These are phyloP conservation scores for Therioaphis trifolii DNA, from an alignment of 2,888 invertebrate species.

Conservation along the genomic window DNA sequence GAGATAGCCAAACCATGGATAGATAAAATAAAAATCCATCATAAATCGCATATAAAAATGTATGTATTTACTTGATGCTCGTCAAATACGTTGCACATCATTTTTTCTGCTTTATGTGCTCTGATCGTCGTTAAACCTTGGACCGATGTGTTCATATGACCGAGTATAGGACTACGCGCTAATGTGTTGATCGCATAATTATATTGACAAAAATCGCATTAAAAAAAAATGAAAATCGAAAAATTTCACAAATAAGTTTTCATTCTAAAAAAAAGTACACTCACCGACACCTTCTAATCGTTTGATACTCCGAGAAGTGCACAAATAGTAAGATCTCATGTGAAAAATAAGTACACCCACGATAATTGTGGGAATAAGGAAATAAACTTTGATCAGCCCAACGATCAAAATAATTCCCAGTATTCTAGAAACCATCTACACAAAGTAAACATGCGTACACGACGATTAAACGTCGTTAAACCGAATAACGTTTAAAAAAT, in stretches of 20 bases:
- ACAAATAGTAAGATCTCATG: constrained; percentile 76
- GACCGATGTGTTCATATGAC: constrained; percentile 82
- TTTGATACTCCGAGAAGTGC: constrained; percentile 79
- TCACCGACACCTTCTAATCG: constrained; percentile 77
- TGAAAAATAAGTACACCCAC: constrained; percentile 75
- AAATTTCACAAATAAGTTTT: too few species aligned
- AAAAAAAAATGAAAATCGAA: neutral
- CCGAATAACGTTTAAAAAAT: too few species aligned
- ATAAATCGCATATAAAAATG: too few species aligned
- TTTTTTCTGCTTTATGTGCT: constrained; percentile 78
- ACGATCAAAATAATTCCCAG: constrained; percentile 72
- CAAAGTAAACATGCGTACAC: too few species aligned
- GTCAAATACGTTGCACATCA: constrained; percentile 74
- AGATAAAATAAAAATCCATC: too few species aligned
- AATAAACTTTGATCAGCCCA: constrained; percentile 69
- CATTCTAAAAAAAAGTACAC: constrained; percentile 66
- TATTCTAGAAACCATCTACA: neutral
- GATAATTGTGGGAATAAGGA: constrained; percentile 71
- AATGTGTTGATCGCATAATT: too few species aligned
- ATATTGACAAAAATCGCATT: too few species aligned
- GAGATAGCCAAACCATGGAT: too few species aligned
- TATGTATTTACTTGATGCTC: constrained; percentile 70
- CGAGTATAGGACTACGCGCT: constrained; percentile 88
- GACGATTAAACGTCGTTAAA: too few species aligned
- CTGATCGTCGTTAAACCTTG: constrained; percentile 84